phyloP scores from a whole-genome alignment of 1,140 invertebrate genomes.

The Aethina tumida region DNA sequence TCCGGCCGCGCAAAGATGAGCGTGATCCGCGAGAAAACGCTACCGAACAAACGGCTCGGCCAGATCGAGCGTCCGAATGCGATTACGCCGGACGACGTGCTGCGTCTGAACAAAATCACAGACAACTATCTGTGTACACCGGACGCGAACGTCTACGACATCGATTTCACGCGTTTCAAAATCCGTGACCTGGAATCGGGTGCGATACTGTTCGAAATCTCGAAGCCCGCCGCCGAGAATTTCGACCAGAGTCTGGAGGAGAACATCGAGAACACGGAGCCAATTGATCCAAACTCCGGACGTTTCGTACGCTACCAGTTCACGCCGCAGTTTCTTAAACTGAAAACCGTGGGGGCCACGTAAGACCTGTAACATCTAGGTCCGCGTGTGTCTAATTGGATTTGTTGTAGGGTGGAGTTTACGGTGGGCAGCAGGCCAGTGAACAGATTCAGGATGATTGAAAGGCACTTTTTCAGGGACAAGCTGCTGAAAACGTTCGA shows the following conservation, averaged over 20 bases:
- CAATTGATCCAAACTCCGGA: conserved; percentile 78
- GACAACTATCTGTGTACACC: conserved; percentile 82
- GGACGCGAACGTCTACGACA: conserved; percentile 94
- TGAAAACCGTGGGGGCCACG: conserved; percentile 94
- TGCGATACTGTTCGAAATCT: conserved; percentile 92
- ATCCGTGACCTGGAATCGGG: conserved; percentile 92
- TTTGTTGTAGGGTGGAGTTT: conserved; percentile 79
- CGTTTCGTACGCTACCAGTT: conserved; percentile 97
- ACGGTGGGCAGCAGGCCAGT: conserved; percentile 85
- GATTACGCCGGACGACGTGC: conserved; percentile 53
- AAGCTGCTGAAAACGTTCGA: conserved; percentile 96
- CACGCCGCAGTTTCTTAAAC: conserved; percentile 88
- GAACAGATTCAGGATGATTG: conserved; percentile 97
- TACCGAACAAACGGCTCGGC: conserved; percentile 18
- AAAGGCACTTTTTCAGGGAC: conserved; percentile 93
- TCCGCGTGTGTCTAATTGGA: conserved; percentile 9
- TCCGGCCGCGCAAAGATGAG: no score
- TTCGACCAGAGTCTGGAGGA: conserved; percentile 56
- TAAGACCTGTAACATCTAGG: conserved; percentile 42
- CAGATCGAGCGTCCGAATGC: conserved; percentile 16
- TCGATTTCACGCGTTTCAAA: conserved; percentile 97
- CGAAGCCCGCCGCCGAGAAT: conserved; percentile 64
- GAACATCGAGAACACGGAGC: conserved; percentile 49
- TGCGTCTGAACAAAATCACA: conserved; percentile 49
- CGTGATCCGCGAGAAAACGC: conserved; percentile 29